These are phyloP conservation scores for Falcunculus frontatus DNA, from an alignment of 2,113 vertebrate genomes.

Conservation along the genomic window DNA sequence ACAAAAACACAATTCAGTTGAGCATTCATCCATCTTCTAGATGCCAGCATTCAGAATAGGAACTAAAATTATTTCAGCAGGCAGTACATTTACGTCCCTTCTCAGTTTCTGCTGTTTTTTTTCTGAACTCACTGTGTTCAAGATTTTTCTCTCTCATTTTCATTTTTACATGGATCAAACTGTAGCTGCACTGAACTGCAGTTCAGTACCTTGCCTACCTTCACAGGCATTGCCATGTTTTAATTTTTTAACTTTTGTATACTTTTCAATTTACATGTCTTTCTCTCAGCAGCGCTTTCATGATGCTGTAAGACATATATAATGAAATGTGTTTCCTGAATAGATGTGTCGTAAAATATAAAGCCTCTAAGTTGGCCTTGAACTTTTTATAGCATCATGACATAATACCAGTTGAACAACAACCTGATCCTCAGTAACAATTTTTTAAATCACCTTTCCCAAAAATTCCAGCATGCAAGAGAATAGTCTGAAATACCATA, in stretches of 20 bases:
- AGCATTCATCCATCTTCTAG: background rate
- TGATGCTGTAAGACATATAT: background rate
- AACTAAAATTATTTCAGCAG: background rate
- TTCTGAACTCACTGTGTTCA: background rate
- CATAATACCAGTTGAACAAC: background rate
- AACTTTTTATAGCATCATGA: background rate
- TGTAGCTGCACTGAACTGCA: background rate
- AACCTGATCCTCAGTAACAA: fast-evolving
- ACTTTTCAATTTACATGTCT: background rate
- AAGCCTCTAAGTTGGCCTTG: background rate
- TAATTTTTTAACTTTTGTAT: background rate
- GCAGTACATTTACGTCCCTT: background rate
- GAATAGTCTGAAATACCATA: background rate
- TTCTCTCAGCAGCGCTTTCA: background rate
- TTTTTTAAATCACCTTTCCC: background rate
- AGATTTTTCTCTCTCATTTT: background rate
- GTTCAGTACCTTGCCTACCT: background rate
- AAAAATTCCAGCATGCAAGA: background rate
- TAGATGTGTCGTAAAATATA: background rate
- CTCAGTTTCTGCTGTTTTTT: background rate
- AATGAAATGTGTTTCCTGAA: background rate
- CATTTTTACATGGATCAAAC: background rate
- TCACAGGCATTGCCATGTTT: background rate
- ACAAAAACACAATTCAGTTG: background rate
- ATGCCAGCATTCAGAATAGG: background rate